phyloP scores from a whole-genome alignment of 2,888 invertebrate species.

The Drosophila paucipuncta region DNA sequence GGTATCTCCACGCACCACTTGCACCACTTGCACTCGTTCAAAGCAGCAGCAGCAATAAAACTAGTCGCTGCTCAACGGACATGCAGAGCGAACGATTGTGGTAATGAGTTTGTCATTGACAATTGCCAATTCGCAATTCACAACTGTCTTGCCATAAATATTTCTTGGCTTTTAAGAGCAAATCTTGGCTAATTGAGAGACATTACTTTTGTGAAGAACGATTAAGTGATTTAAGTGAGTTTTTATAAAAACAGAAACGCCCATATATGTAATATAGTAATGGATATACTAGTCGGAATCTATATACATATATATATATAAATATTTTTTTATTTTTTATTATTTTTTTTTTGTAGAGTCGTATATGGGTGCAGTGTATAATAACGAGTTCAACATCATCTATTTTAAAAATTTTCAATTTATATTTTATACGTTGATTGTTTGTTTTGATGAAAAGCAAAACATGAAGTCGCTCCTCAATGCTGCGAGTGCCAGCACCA shows the following conservation, averaged over 20 bases:
- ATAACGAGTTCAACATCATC: slow-evolving; percentile 35
- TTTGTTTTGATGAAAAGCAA: slow-evolving; percentile 56
- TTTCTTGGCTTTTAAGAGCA: slow-evolving; percentile 48
- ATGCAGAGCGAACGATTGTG: slow-evolving; percentile 51
- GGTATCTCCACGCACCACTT: slow-evolving; percentile 61
- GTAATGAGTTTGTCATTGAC: slow-evolving; percentile 33
- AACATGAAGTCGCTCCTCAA: slow-evolving; percentile 43
- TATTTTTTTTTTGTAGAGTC: not conserved
- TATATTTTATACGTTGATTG: slow-evolving; percentile 67
- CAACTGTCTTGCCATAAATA: slow-evolving; percentile 59
- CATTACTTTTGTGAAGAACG: not conserved
- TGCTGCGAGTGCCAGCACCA: slow-evolving; percentile 54
- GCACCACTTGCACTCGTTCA: slow-evolving; percentile 58
- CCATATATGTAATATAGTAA: not conserved
- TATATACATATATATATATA: not conserved
- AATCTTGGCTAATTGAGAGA: slow-evolving; percentile 48
- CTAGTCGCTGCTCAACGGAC: slow-evolving; percentile 50
- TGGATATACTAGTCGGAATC: not conserved
- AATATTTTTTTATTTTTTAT: too few relatives aligned
- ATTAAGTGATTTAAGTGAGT: not conserved
- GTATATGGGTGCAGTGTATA: slow-evolving; percentile 19
- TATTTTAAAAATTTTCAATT: slow-evolving; percentile 70
- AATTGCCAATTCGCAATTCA: slow-evolving; percentile 35
- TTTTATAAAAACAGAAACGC: not conserved
- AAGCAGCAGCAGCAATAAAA: slow-evolving; percentile 38